Base-by-base conservation (phyloP, 1,140 invertebrate species). In the Pseudachorutes palmiensis region DNA sequence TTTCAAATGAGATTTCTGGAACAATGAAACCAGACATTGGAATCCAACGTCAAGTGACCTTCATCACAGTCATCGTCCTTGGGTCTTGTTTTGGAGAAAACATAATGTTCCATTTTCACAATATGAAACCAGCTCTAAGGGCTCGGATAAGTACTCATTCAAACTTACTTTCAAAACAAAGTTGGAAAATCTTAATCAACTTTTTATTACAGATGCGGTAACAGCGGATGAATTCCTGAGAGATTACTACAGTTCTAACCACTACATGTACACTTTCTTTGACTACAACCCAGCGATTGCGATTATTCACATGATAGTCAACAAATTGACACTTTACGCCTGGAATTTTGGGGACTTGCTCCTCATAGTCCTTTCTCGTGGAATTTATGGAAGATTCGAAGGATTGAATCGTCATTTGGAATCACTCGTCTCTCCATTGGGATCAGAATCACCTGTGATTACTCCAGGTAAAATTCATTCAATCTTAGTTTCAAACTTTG, bases 291-390 rank as follows among this genome's bases (percentile, higher is more conserved):
- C 63, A 22, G 33, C 61, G 12, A 41, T 67, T 2, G 60, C 65
- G 2, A 3, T 66, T 22, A 28, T 33, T 29, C 22, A 65, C 29
- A 58, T 72, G 14, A 28, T 70, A 5, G 67, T 63, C 2, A 72
- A 70, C 57, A 70, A 72, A 57, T 36, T 55, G 2, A 67, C 68
- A 16, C 48, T 67, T 24, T 70, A 58, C 33, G 68, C 65, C 24
- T 70, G 65, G 65, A 72, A 72, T 64, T 72, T 67, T 30, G 68
- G 65, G 14, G 71, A 72, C 59, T 45, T 70, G 16, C 28, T 70
- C 16, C 28, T 72, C 1, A 72, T 72, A 51, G 33, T 72, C 29
- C 59, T 72, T 24, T 36, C 60, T 24, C 51, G 71, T 55, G 71
- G 33, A 24, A 16, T 72, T 30, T 70, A 72, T 62, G 51, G 51